Conservation (phyloP, 1,140 invertebrate species). For the Aphaenogaster floridana region DNA sequence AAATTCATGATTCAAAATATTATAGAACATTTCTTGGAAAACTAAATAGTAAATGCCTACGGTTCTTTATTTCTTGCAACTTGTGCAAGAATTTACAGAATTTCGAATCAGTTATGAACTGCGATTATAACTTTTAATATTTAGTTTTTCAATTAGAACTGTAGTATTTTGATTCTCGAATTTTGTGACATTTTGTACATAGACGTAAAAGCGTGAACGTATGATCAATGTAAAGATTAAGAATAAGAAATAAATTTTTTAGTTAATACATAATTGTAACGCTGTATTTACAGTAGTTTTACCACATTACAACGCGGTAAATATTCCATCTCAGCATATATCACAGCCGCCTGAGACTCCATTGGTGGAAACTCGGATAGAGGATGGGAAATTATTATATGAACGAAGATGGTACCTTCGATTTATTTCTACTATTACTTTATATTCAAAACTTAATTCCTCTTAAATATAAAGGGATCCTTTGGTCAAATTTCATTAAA, state of each 20-base stretch:
- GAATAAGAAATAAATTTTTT: constrained; percentile 50
- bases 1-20: constrained; percentile 24
- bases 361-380: constrained; percentile 93
- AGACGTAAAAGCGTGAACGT: neutral
- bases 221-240: constrained; percentile 30
- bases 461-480: constrained; percentile 33
- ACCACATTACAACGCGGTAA: constrained; percentile 85
- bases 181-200: constrained; percentile 13
- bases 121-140: neutral
- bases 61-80: neutral
- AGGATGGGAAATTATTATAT: constrained; percentile 97
- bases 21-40: constrained; percentile 5
- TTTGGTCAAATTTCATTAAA: constrained; percentile 75
- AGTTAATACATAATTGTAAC: constrained; percentile 14
- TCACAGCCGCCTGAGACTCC: constrained; percentile 83
- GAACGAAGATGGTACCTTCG: constrained; percentile 94
- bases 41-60: neutral
- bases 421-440: constrained; percentile 43
- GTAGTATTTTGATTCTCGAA: constrained; percentile 4
- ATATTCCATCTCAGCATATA: constrained; percentile 83
- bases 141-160: constrained; percentile 1
- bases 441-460: constrained; percentile 34
- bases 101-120: neutral
- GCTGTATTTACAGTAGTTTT: constrained; percentile 82
- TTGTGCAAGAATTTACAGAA: neutral